Evolutionary conservation across 2,888 invertebrate species (phyloP).

Genomic region (Podabrus alpinus): DNA sequence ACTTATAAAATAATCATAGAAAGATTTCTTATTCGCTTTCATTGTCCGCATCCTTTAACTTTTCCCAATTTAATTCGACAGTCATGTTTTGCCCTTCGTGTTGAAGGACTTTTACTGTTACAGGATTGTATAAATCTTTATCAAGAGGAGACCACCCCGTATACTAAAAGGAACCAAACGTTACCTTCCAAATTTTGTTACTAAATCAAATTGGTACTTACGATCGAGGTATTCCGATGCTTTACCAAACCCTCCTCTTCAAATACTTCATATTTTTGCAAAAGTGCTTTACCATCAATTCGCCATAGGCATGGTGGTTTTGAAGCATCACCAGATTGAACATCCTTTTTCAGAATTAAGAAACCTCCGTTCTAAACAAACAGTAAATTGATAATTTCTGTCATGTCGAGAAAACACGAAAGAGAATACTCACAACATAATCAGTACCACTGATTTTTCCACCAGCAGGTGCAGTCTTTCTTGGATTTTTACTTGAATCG

Average conservation of each 20-base stretch:
- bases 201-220: conserved; percentile 39
- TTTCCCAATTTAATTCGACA: conserved; percentile 51
- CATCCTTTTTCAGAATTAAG: conserved; percentile 53
- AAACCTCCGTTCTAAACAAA: conserved; percentile 51
- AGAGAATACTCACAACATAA: conserved; percentile 26
- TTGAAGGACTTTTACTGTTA: conserved; percentile 48
- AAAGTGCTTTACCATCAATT: conserved; percentile 55
- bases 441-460: conserved; percentile 22
- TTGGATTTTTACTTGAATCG: background rate
- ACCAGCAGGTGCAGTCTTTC: conserved; percentile 7
- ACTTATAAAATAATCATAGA: conserved; percentile 3
- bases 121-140: conserved; percentile 51
- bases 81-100: conserved; percentile 49
- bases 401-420: background rate
- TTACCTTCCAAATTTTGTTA: background rate
- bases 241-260: conserved; percentile 48
- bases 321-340: conserved; percentile 47
- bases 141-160: conserved; percentile 55
- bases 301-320: conserved; percentile 54
- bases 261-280: conserved; percentile 57
- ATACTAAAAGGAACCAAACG: conserved; percentile 44
- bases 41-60: conserved; percentile 46
- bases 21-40: conserved; percentile 47
- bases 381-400: background rate
- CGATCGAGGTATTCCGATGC: conserved; percentile 54